These are phyloP conservation scores for Gymnobelideus leadbeateri DNA, from an alignment of 2,113 vertebrate genomes.

Conservation along the genomic window DNA sequence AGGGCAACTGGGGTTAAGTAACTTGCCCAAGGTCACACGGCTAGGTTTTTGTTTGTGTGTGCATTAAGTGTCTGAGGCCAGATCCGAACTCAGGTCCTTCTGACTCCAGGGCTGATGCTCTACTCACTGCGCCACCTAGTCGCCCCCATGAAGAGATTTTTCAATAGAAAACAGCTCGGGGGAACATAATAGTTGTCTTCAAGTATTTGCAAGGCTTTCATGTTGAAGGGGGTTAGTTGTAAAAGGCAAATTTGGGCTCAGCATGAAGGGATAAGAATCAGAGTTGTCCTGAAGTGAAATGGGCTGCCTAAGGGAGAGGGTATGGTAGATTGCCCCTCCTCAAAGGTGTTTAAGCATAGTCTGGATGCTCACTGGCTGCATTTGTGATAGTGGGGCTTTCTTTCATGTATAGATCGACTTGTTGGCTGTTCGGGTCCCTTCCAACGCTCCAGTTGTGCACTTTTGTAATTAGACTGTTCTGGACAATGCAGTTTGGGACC, in stretches of 20 bases:
- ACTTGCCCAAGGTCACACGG: background rate
- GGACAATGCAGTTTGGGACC: background rate
- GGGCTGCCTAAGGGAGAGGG: background rate
- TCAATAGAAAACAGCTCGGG: background rate
- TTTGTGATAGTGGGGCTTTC: background rate
- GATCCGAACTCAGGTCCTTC: background rate
- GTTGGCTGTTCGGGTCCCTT: background rate
- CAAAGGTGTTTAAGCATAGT: background rate
- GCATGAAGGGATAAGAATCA: background rate
- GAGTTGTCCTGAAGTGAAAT: background rate
- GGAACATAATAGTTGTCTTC: background rate
- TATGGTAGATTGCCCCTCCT: background rate
- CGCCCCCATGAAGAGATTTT: no score
- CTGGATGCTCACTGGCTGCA: background rate
- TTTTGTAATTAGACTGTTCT: background rate
- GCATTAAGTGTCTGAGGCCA: no score
- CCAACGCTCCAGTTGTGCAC: background rate
- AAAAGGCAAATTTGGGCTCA: background rate
- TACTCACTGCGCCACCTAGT: background rate
- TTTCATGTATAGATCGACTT: background rate
- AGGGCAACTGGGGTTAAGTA: no score
- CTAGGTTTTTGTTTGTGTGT: no score
- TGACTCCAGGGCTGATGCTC: background rate
- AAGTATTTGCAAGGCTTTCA: background rate
- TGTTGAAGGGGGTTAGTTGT: background rate